Conservation (phyloP, 2,113 vertebrate genomes). For the Callipepla californica region DNA sequence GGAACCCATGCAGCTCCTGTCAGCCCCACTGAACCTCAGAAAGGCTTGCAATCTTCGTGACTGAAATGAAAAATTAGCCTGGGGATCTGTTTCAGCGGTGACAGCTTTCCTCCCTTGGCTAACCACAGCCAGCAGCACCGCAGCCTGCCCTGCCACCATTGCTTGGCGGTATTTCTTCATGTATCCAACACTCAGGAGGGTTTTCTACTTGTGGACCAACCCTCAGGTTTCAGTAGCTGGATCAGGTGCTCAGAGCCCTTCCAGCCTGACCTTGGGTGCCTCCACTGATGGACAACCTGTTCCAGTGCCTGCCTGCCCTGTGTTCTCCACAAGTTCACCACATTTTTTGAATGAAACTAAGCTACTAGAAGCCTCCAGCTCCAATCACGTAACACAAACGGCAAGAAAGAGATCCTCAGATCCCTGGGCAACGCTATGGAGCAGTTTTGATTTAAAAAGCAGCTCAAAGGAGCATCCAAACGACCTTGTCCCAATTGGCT, state of each 20-base stretch:
- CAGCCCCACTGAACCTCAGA: background rate
- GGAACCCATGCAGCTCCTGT: background rate
- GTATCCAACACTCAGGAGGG: too few species aligned
- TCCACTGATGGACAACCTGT: too few species aligned
- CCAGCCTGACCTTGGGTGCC: too few species aligned
- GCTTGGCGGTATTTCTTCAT: too few species aligned
- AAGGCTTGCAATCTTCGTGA: background rate
- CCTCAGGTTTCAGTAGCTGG: too few species aligned
- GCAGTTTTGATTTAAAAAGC: slow-evolving; percentile 4
- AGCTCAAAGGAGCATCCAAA: slow-evolving; percentile 39
- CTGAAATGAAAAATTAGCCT: background rate
- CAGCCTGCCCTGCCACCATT: too few species aligned
- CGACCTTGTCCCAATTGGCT: slow-evolving; percentile 72
- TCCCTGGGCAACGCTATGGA: background rate
- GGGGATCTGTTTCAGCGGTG: too few species aligned
- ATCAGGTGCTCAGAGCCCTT: too few species aligned
- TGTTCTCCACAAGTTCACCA: background rate
- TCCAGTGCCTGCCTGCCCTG: too few species aligned
- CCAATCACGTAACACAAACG: background rate
- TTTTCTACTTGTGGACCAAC: too few species aligned
- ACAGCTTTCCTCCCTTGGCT: too few species aligned
- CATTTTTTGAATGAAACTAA: background rate
- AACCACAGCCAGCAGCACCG: too few species aligned
- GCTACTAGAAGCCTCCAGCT: background rate
- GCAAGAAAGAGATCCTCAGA: background rate